Conservation (phyloP, 2,888 invertebrate genomes). For the Pterostichus madidus region DNA sequence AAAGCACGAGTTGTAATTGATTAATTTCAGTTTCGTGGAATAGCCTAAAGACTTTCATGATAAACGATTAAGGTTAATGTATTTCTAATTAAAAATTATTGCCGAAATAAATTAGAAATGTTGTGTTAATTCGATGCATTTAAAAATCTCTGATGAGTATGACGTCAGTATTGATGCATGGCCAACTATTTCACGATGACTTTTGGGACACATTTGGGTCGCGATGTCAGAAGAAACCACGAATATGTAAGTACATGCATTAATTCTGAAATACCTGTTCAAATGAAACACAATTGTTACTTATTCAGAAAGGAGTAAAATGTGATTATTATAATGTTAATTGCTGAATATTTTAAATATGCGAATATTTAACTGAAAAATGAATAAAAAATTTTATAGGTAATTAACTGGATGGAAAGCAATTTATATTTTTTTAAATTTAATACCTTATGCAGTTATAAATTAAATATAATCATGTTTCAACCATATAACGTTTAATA, state of each 20-base stretch:
- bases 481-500: background rate
- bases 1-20: background rate
- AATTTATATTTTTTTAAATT: background rate
- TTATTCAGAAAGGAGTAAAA: no score
- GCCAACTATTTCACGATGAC: conserved; percentile 55
- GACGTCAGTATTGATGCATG: conserved; percentile 57
- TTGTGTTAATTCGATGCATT: conserved; percentile 30
- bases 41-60: conserved; percentile 1
- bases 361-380: background rate
- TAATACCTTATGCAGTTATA: background rate
- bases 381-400: background rate
- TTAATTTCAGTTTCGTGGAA: conserved; percentile 5
- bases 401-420: background rate
- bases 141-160: conserved; percentile 26
- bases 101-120: conserved; percentile 58
- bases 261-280: no score
- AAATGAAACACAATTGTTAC: no score
- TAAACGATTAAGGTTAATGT: conserved; percentile 57
- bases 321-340: no score
- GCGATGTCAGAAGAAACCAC: conserved; percentile 24
- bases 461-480: background rate
- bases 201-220: conserved; percentile 39
- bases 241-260: conserved; percentile 25
- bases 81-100: conserved; percentile 55
- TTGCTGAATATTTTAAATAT: no score